These are phyloP conservation scores for Thryonomys swinderianus DNA, from an alignment of 2,113 vertebrate species.

Conservation along the genomic window DNA sequence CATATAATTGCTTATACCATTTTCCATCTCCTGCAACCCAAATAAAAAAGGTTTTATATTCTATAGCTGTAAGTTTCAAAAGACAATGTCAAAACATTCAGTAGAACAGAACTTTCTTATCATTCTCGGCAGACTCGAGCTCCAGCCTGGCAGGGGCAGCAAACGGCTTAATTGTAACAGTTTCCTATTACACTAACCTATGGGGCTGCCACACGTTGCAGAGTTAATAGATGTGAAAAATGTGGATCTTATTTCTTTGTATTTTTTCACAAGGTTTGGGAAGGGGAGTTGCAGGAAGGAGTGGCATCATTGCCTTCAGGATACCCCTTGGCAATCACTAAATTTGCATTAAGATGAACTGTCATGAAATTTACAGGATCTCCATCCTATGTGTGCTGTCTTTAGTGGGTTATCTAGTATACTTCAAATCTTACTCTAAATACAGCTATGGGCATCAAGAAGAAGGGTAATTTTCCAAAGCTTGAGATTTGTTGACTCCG, in stretches of 20 bases:
- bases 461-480: neutral
- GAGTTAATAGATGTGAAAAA: constrained; percentile 68
- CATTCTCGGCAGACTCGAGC: constrained; percentile 74
- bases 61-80: constrained; percentile 71
- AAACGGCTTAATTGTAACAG: constrained; percentile 67
- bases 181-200: constrained; percentile 57
- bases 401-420: neutral
- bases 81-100: constrained; percentile 76
- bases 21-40: constrained; percentile 39
- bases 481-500: neutral
- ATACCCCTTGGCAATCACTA: neutral
- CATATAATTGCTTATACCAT: constrained; percentile 75
- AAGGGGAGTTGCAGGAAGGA: neutral
- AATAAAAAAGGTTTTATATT: constrained; percentile 77
- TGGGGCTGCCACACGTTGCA: constrained; percentile 52
- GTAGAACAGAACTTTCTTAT: constrained; percentile 83
- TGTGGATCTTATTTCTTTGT: constrained; percentile 66
- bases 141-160: constrained; percentile 40
- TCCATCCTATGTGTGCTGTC: neutral
- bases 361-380: constrained; percentile 29
- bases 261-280: constrained; percentile 62
- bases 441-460: neutral
- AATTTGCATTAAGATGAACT: constrained; percentile 57
- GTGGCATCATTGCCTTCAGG: neutral
- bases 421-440: constrained; percentile 23